Percentiles rank a stretch among this genome's conserved stretches.
Conservation (phyloP, 1,140 invertebrate species). For the Diprion similis region DNA sequence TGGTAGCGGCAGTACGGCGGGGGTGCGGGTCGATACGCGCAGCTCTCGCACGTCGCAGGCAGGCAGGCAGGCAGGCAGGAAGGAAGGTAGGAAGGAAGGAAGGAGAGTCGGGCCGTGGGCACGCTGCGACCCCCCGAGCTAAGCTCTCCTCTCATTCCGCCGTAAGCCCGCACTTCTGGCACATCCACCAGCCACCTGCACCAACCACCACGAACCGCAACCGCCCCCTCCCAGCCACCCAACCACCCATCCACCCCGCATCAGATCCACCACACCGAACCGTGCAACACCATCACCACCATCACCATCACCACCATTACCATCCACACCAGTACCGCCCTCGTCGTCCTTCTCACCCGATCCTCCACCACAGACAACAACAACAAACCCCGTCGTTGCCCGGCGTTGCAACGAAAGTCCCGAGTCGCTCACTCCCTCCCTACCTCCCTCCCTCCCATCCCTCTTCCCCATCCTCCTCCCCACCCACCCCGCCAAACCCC, state of each 20-base stretch:
- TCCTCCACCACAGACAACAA: too few species aligned
- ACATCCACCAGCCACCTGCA: slow-evolving; percentile 42
- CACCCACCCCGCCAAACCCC: background rate
- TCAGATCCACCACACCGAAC: background rate
- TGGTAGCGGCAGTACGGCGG: background rate
- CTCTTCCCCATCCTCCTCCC: background rate
- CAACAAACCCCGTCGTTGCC: too few species aligned
- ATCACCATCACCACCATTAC: background rate
- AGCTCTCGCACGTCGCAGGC: slow-evolving; percentile 56
- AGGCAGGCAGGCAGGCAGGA: slow-evolving; percentile 11
- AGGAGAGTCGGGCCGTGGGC: slow-evolving; percentile 31
- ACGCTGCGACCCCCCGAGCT: slow-evolving; percentile 19
- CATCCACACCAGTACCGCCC: background rate
- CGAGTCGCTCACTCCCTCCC: too few species aligned
- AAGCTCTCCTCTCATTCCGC: slow-evolving; percentile 54
- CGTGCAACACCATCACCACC: background rate
- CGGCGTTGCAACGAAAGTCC: too few species aligned
- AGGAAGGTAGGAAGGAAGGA: background rate
- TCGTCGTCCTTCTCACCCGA: background rate
- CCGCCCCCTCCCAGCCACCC: slow-evolving; percentile 17
- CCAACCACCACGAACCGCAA: slow-evolving; percentile 28
- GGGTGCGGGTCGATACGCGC: slow-evolving; percentile 56
- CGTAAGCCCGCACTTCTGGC: slow-evolving; percentile 51
- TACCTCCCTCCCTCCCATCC: background rate
- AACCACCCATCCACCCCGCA: background rate